Evolutionary conservation across 2,113 vertebrate genomes (phyloP).

Genomic region (Trachemys scripta): DNA sequence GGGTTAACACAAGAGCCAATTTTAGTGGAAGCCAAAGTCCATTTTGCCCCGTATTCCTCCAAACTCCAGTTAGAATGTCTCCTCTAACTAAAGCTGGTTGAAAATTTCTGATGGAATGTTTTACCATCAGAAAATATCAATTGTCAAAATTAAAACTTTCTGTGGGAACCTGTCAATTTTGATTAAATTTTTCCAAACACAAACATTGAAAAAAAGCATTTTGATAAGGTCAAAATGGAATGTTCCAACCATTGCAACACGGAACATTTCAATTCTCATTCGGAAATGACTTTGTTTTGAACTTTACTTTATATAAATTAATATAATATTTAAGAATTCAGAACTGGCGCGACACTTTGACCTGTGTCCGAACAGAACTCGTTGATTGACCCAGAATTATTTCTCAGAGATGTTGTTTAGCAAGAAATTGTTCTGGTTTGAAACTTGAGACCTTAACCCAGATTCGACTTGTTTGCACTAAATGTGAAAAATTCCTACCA

Average conservation of each 20-base stretch:
- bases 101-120: constrained; percentile 38
- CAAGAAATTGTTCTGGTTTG: neutral
- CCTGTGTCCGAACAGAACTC: neutral
- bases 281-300: no score
- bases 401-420: neutral
- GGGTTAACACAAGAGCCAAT: neutral
- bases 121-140: constrained; percentile 25
- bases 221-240: constrained; percentile 34
- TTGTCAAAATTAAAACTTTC: constrained; percentile 34
- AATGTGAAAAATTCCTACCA: neutral
- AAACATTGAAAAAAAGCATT: neutral
- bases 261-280: neutral
- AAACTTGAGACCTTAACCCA: neutral
- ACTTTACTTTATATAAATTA: neutral
- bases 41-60: neutral
- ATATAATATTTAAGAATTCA: neutral
- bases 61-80: neutral
- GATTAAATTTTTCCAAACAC: constrained; percentile 19
- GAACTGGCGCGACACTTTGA: neutral
- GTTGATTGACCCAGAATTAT: neutral
- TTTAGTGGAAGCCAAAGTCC: neutral
- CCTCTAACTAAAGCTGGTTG: neutral
- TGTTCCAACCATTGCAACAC: neutral
- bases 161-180: constrained; percentile 27
- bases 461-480: neutral